Evolutionary conservation across 1,140 invertebrate species (phyloP), one percentile per base, ranked within the genome.

Genomic region (Cyclina sinensis): DNA sequence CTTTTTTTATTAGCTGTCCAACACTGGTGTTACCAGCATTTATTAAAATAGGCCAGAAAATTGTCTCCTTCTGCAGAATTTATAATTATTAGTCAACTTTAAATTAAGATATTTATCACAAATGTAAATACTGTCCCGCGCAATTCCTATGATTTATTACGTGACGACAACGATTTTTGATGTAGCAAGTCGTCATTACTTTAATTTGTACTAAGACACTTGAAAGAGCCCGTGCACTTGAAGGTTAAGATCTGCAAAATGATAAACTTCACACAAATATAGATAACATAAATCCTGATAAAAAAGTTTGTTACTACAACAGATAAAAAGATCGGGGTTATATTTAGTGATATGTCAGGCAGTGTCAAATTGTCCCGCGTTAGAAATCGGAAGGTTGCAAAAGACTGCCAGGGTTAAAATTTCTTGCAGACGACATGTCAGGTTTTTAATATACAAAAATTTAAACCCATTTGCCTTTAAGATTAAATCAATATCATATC

Each of bases 181-280:
- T 70, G 65, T 39, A 70, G 32, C 65, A 70, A 18, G 65, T 70
- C 3, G 65, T 70, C 65, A 32, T 70, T 70, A 70, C 5, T 16
- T 37, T 57, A 48, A 74, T 51, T 48, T 30, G 30, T 78, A 51
- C 27, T 7, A 30, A 76, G 73, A 76, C 73, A 76, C 46, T 76
- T 76, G 46, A 76, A 76, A 54, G 74, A 46, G n/a, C n/a, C 35
- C 48, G 32, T 78, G 74, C 74, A 32, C 74, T 78, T 35, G 74
- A 78, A 78, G 46, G 43, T 48, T 51, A n/a, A 78, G 74, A 78
- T 78, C 46, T 51, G 43, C 43, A 48, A 51, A 51, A 78, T 54
- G 43, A 78, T 78, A 78, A 78, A 78, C 74, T 78, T 78, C 48
- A 78, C 74, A 78, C 74, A 54, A 51, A 78, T 51, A 32, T 35